Evolutionary conservation across 2,113 vertebrate genomes (phyloP), one percentile per base, ranked within the genome.

Genomic region (Rhynchomys soricoides): DNA sequence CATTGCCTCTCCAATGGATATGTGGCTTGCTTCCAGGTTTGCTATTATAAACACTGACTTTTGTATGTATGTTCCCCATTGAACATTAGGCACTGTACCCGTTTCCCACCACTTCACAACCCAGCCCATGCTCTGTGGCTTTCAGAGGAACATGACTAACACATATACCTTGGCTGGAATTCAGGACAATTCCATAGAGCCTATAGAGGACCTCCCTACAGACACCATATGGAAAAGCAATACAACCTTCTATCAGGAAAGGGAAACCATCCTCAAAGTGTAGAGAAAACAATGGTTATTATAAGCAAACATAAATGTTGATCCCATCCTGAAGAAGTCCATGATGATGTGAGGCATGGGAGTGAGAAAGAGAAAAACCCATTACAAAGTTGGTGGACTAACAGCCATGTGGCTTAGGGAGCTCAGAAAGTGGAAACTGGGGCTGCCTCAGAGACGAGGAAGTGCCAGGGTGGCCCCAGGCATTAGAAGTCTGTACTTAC

Each of bases 281-380:
- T 79, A 88, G 57, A 87, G 95, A 93, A 94, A 96, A 96, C 93
- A 96, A 96, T 93, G 91, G 93, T 75, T 52, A 88, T 45, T 13
- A 15, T 59, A 85, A 93, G 90, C 87, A 81, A 71, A 90, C 87
- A 59, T 73, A 85, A 82, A 50, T 48, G 66, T 64, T 13, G 0
- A n/a, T 43, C 57, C 85, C 45, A 86, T 92, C 93, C 90, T 81
- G 45, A 94, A 92, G 71, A 93, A 90, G 24, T 50, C 62, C 78
- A 12, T 45, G 19, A 62, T 79, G 48, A 89, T 5, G 0, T 40
- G 55, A 95, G 43, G 8, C 7, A 1, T 40, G 50, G 16, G 34
- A 52, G 45, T 45, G 26, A 89, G 73, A 79, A 74, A 86, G 94
- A 68, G 57, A 22, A 71, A 95, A 89, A 10, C 86, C 57, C 78